Conservation (phyloP, 2,888 invertebrate species). For the Apeira syringaria region DNA sequence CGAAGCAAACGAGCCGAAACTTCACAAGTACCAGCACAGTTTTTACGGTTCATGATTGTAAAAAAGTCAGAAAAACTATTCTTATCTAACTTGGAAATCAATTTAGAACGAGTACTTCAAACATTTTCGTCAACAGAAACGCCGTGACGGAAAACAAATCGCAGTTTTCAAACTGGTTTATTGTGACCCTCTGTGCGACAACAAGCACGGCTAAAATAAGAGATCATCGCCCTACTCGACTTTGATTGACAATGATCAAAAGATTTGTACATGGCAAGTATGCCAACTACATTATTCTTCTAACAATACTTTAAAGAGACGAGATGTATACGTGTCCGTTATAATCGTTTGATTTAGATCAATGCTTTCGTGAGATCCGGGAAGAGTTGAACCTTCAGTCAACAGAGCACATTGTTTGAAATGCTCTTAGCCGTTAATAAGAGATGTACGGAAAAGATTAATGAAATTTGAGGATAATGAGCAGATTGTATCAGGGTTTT, state of each 20-base stretch:
- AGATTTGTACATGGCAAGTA: conserved; percentile 31
- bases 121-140: conserved; percentile 9
- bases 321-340: conserved; percentile 49
- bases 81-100: conserved; percentile 33
- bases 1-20: conserved; percentile 25
- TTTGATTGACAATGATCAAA: conserved; percentile 52
- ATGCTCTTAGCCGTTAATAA: conserved; percentile 35
- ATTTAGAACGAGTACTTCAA: conserved; percentile 24
- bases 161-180: conserved; percentile 42
- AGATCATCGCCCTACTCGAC: conserved; percentile 48
- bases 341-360: conserved; percentile 57
- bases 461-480: conserved; percentile 39
- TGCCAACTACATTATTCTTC: conserved; percentile 30
- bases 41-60: conserved; percentile 25
- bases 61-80: conserved; percentile 28
- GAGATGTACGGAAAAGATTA: conserved; percentile 52
- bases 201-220: conserved; percentile 41
- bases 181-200: conserved; percentile 40
- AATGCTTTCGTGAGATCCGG: conserved; percentile 58
- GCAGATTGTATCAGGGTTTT: conserved; percentile 29
- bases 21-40: conserved; percentile 19
- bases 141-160: conserved; percentile 32
- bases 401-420: conserved; percentile 57
- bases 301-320: conserved; percentile 29
- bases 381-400: conserved; percentile 30